phyloP scores from a whole-genome alignment of 2,113 vertebrate genomes.

The Trochalopteron elliotii region DNA sequence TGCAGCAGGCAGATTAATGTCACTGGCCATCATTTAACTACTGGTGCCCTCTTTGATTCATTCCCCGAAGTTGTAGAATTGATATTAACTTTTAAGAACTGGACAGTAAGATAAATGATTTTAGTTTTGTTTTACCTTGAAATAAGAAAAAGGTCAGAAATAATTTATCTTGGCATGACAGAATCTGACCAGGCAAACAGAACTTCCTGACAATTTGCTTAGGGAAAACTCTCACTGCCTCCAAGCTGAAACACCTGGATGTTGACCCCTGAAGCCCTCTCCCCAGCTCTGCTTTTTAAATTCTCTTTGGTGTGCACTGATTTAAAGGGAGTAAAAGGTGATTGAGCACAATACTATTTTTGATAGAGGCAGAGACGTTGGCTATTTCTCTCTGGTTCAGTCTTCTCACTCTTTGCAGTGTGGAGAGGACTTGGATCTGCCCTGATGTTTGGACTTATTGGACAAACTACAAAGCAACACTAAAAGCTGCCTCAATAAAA shows the following conservation, averaged over 20 bases:
- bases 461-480: background rate
- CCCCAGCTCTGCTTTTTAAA: background rate
- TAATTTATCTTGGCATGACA: background rate
- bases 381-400: background rate
- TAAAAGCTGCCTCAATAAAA: background rate
- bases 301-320: background rate
- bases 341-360: background rate
- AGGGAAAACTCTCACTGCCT: background rate
- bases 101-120: background rate
- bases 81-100: conserved; percentile 21
- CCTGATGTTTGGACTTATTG: background rate
- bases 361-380: background rate
- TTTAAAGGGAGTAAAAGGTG: background rate
- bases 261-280: background rate
- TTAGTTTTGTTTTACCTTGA: background rate
- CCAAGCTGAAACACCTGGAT: background rate
- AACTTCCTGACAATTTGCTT: background rate
- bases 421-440: background rate
- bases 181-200: background rate
- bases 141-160: conserved; percentile 23
- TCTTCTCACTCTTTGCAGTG: background rate
- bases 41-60: background rate
- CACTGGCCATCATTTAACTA: background rate
- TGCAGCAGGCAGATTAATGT: background rate
- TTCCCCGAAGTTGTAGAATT: background rate